These are phyloP conservation scores for Thera britannica DNA, from an alignment of 2,888 invertebrate genomes.

Conservation along the genomic window DNA sequence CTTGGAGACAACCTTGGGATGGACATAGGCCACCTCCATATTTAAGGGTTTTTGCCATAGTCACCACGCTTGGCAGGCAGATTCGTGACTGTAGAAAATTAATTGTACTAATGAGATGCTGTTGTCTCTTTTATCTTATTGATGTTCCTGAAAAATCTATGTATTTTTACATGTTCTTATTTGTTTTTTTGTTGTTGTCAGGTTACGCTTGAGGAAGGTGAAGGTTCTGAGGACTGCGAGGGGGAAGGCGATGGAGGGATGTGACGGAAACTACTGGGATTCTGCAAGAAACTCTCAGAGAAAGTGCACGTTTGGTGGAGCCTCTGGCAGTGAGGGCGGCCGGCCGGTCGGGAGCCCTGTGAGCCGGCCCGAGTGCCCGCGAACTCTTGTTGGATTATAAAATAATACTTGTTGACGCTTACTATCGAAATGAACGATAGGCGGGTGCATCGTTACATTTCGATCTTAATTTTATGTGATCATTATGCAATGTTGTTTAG, in stretches of 20 bases:
- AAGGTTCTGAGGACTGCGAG: slow-evolving; percentile 86
- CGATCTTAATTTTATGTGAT: slow-evolving; percentile 80
- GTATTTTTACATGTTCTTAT: neutral
- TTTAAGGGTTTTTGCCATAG: no score
- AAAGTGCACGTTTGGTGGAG: slow-evolving; percentile 96
- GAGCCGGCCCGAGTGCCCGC: slow-evolving; percentile 38
- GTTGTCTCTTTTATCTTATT: no score
- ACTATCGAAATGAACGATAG: slow-evolving; percentile 77
- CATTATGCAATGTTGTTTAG: slow-evolving; percentile 82
- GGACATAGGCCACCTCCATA: no score
- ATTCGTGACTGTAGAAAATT: no score
- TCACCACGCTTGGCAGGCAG: no score
- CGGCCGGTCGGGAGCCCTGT: slow-evolving; percentile 23
- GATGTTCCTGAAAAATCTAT: neutral
- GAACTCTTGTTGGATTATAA: slow-evolving; percentile 66
- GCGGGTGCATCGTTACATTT: slow-evolving; percentile 74
- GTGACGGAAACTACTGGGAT: slow-evolving; percentile 97
- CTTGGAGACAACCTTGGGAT: no score
- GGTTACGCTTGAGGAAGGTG: slow-evolving; percentile 95
- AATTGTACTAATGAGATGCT: no score
- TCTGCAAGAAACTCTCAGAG: slow-evolving; percentile 95
- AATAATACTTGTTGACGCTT: slow-evolving; percentile 80
- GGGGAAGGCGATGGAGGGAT: slow-evolving; percentile 88
- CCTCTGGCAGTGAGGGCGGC: slow-evolving; percentile 87
- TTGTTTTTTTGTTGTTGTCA: slow-evolving; percentile 55